Conservation (phyloP, 2,888 invertebrate genomes). For the Caenorhabditis zanzibari region DNA sequence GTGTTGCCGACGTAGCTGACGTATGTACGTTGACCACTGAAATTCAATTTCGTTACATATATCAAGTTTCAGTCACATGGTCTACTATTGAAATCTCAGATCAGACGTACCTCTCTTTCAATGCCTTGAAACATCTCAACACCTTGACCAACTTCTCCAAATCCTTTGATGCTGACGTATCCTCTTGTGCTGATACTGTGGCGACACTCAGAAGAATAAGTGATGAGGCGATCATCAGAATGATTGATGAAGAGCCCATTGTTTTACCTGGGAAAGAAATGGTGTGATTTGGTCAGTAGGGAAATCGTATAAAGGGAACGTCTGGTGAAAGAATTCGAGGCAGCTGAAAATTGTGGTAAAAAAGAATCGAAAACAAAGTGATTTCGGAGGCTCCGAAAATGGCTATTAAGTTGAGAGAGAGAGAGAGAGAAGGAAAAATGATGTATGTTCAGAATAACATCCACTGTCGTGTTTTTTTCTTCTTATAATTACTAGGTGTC, state of each 20-base stretch:
- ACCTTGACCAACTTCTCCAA: slow-evolving; percentile 42
- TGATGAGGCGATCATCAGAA: slow-evolving; percentile 39
- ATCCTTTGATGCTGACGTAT: neutral
- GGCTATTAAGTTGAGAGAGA: neutral
- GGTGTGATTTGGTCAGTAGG: neutral
- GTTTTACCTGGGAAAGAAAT: slow-evolving; percentile 26
- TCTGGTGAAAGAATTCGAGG: neutral
- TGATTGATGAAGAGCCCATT: slow-evolving; percentile 28
- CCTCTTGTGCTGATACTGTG: slow-evolving; percentile 1
- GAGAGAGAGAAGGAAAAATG: neutral
- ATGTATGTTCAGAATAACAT: neutral
- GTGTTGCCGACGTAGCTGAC: slow-evolving; percentile 46
- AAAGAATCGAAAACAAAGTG: slow-evolving; percentile 44
- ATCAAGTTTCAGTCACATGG: slow-evolving; percentile 5
- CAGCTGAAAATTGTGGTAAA: slow-evolving; percentile 6
- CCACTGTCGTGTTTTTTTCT: neutral
- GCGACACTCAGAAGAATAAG: slow-evolving; percentile 10
- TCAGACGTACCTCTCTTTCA: slow-evolving; percentile 40
- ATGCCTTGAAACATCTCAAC: slow-evolving; percentile 40
- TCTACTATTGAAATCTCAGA: neutral
- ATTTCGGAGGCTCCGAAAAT: slow-evolving; percentile 1
- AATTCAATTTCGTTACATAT: slow-evolving; percentile 1
- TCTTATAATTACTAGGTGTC: neutral
- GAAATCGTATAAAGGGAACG: neutral
- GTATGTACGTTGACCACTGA: slow-evolving; percentile 55